A percentile compares a stretch with the other conserved stretches of the same genome.
Conservation (phyloP, 37 sponge, comb jelly and placozoan species). For the Ianthella basta region DNA sequence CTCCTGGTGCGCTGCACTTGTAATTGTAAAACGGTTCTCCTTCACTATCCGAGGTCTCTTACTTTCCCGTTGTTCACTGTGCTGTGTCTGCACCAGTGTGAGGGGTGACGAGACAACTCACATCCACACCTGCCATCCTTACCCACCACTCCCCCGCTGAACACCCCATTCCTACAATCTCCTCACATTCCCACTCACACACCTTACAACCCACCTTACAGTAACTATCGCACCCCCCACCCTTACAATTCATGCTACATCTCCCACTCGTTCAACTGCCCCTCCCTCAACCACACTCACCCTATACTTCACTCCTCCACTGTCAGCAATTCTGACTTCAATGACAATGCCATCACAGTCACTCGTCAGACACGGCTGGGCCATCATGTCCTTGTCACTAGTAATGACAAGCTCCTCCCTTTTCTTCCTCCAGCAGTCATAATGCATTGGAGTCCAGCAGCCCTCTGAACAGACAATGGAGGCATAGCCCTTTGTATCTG, state of each 20-base stretch:
- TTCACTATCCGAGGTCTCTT: neutral
- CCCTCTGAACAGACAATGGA: neutral
- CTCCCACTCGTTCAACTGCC: no score
- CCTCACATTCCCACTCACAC: no score
- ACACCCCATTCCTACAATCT: no score
- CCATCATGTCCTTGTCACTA: constrained; percentile 22
- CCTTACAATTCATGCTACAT: no score
- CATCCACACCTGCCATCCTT: no score
- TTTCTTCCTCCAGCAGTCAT: constrained; percentile 31
- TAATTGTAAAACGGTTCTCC: neutral
- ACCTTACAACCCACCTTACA: no score
- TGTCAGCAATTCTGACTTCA: neutral
- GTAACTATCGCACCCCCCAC: no score
- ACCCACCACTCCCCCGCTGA: no score
- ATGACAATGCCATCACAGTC: constrained; percentile 8
- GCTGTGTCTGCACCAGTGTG: no score
- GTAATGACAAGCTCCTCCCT: constrained; percentile 24
- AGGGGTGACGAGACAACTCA: no score
- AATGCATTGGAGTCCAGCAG: constrained; percentile 3
- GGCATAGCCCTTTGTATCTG: neutral
- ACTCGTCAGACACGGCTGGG: neutral
- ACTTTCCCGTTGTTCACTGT: neutral
- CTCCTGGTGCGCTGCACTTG: neutral
- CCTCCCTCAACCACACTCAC: neutral
- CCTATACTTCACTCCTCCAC: neutral